Conservation (phyloP, 2,888 invertebrate genomes). For the Shargacucullia verbasci region DNA sequence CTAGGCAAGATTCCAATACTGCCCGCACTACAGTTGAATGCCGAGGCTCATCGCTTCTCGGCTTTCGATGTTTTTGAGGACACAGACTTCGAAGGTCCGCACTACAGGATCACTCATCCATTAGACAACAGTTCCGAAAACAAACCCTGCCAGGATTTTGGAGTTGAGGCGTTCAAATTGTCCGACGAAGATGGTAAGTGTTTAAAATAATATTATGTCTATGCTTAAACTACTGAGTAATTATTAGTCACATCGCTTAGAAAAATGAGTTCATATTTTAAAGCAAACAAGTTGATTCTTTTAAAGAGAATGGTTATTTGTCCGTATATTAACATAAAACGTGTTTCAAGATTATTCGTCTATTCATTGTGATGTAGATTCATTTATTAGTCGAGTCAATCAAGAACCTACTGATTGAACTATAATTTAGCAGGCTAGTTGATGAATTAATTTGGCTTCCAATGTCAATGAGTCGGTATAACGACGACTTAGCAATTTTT, state of each 20-base stretch:
- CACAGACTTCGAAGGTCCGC: slow-evolving; percentile 82
- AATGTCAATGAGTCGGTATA: slow-evolving; percentile 49
- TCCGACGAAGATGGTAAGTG: slow-evolving; percentile 85
- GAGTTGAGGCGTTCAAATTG: slow-evolving; percentile 82
- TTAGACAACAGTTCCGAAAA: slow-evolving; percentile 79
- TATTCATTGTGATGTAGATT: too few relatives aligned
- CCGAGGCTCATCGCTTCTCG: slow-evolving; percentile 90
- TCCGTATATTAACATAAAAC: too few relatives aligned
- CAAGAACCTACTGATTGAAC: slow-evolving; percentile 8
- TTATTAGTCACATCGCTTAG: slow-evolving; percentile 17
- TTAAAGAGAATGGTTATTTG: background rate
- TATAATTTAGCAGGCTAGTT: slow-evolving; percentile 26
- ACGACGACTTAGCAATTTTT: slow-evolving; percentile 48
- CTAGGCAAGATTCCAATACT: slow-evolving; percentile 95
- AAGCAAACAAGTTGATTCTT: slow-evolving; percentile 11
- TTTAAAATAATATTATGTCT: slow-evolving; percentile 24
- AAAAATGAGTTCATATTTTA: slow-evolving; percentile 41
- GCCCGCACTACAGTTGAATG: slow-evolving; percentile 91
- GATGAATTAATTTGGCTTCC: slow-evolving; percentile 42
- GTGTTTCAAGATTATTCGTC: too few relatives aligned
- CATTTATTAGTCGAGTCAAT: slow-evolving; percentile 10
- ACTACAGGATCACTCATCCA: slow-evolving; percentile 76
- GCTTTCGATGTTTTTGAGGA: slow-evolving; percentile 90
- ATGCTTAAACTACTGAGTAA: slow-evolving; percentile 24
- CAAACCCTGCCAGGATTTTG: slow-evolving; percentile 78